A percentile compares a stretch with the other conserved stretches of the same genome.
Evolutionary conservation across 1,140 invertebrate species (phyloP).

Genomic region (Contarinia nasturtii): DNA sequence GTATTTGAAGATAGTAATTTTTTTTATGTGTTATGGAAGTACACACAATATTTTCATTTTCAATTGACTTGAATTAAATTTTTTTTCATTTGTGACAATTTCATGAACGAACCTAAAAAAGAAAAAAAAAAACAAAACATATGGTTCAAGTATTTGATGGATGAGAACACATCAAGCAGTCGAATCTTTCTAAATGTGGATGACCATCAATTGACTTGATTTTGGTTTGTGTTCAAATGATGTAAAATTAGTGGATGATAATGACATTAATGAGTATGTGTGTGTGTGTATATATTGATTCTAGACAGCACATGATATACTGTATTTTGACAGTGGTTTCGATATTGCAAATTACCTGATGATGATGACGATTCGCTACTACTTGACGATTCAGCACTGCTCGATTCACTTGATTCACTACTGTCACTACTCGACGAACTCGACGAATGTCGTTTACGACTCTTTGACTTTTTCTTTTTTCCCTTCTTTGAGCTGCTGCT

Average conservation of each 20-base stretch:
- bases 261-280: neutral
- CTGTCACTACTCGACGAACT: slow-evolving; percentile 42
- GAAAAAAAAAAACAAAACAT: no score
- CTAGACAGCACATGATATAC: neutral
- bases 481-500: slow-evolving; percentile 50
- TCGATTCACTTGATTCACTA: slow-evolving; percentile 35
- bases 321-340: neutral
- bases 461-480: slow-evolving; percentile 46
- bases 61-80: no score
- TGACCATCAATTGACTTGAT: neutral
- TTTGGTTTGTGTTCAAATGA: neutral
- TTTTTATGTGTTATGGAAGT: no score
- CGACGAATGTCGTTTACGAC: slow-evolving; percentile 44
- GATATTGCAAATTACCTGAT: slow-evolving; percentile 15
- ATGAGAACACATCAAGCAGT: no score
- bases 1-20: no score
- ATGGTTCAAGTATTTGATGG: no score
- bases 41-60: no score
- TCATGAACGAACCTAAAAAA: no score
- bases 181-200: neutral
- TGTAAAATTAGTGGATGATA: neutral
- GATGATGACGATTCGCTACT: slow-evolving; percentile 42
- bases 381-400: slow-evolving; percentile 30
- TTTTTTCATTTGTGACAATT: no score
- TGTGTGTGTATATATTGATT: neutral